Conservation (phyloP, 2,888 invertebrate species). For the Mystacides longicornis region DNA sequence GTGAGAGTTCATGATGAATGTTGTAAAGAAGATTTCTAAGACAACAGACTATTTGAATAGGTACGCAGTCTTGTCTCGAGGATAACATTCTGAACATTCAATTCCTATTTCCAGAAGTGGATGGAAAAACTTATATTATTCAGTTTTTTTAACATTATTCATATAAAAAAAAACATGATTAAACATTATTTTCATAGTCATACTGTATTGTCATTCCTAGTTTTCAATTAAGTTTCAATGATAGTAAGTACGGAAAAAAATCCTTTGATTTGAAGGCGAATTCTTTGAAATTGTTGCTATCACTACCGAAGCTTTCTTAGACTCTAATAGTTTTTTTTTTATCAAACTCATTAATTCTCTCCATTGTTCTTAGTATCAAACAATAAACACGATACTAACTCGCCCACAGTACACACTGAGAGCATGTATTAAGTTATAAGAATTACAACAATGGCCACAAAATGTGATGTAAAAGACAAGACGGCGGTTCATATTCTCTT, state of each 20-base stretch:
- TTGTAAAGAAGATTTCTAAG: too few relatives aligned
- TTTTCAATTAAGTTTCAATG: neutral
- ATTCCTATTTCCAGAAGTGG: too few relatives aligned
- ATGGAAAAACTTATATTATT: too few relatives aligned
- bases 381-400: slow-evolving; percentile 14
- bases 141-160: too few relatives aligned
- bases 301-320: too few relatives aligned
- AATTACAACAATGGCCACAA: slow-evolving; percentile 9
- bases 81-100: too few relatives aligned
- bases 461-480: slow-evolving; percentile 9
- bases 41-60: too few relatives aligned
- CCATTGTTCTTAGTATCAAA: slow-evolving; percentile 18
- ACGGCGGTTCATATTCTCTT: neutral
- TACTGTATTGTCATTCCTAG: neutral
- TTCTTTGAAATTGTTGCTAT: too few relatives aligned
- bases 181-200: neutral
- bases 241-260: neutral
- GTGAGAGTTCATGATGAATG: too few relatives aligned
- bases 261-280: too few relatives aligned
- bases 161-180: neutral
- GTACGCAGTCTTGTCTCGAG: too few relatives aligned
- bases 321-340: neutral
- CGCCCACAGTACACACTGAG: slow-evolving; percentile 22
- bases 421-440: slow-evolving; percentile 25
- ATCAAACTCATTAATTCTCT: neutral